A percentile compares a stretch with the other conserved stretches of the same genome.
These are phyloP conservation scores for Exocentrus adspersus DNA, from an alignment of 2,888 invertebrate species.

Conservation along the genomic window DNA sequence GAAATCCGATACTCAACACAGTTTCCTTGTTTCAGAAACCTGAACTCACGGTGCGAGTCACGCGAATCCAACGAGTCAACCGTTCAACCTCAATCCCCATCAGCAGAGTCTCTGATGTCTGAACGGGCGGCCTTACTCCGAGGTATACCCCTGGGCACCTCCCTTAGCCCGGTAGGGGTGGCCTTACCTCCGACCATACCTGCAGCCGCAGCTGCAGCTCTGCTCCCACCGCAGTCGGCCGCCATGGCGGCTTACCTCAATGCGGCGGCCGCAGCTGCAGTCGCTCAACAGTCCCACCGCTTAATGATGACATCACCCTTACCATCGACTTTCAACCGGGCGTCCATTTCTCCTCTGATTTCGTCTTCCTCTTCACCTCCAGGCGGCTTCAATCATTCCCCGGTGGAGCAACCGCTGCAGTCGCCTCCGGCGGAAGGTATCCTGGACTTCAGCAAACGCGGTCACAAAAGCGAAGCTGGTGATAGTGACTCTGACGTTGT, in stretches of 20 bases:
- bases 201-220: conserved; percentile 70
- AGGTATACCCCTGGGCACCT: conserved; percentile 67
- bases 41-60: conserved; percentile 83
- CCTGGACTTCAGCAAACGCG: conserved; percentile 83
- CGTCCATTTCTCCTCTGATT: conserved; percentile 75
- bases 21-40: conserved; percentile 73
- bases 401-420: conserved; percentile 66
- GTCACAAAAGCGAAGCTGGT: conserved; percentile 43
- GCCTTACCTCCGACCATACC: conserved; percentile 75
- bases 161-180: conserved; percentile 75
- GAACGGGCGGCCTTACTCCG: conserved; percentile 67
- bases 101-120: conserved; percentile 80
- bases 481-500: conserved; percentile 75
- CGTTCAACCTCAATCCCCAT: conserved; percentile 73
- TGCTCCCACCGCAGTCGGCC: conserved; percentile 81
- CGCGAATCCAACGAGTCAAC: conserved; percentile 78
- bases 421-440: conserved; percentile 72
- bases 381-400: conserved; percentile 51
- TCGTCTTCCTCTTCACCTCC: conserved; percentile 74
- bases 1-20: too few relatives aligned
- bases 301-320: conserved; percentile 74
- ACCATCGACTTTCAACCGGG: conserved; percentile 62
- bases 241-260: conserved; percentile 85
- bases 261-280: conserved; percentile 72
- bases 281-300: conserved; percentile 78